Percentiles rank a stretch among this genome's conserved stretches.
These are phyloP conservation scores for Phataginus tetradactyla DNA, from an alignment of 2,797 vertebrate species.

Conservation along the genomic window DNA sequence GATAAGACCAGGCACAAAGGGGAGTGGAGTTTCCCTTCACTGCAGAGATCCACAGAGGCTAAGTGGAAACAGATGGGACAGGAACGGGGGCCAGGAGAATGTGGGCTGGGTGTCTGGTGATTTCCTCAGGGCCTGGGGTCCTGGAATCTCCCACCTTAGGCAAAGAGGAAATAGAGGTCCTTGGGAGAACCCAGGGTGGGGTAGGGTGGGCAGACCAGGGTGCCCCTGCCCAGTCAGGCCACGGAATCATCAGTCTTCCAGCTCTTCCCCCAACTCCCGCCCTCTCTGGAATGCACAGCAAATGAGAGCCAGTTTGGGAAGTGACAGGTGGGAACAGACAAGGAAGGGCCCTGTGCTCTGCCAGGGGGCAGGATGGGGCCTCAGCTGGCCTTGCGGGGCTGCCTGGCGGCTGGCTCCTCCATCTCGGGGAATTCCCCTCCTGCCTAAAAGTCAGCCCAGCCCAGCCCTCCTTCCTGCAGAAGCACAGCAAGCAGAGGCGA, in stretches of 20 bases:
- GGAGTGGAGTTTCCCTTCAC: neutral
- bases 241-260: neutral
- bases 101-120: neutral
- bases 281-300: slow-evolving; percentile 33
- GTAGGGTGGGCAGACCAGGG: neutral
- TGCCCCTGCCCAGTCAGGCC: neutral
- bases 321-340: slow-evolving; percentile 65
- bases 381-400: slow-evolving; percentile 82
- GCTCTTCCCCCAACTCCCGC: neutral
- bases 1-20: neutral
- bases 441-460: slow-evolving; percentile 85
- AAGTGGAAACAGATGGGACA: slow-evolving; percentile 32
- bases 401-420: slow-evolving; percentile 83
- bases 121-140: neutral
- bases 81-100: neutral
- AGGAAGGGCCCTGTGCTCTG: slow-evolving; percentile 71
- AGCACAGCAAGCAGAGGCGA: slow-evolving; percentile 56
- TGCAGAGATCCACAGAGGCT: neutral
- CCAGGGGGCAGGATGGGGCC: slow-evolving; percentile 78
- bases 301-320: slow-evolving; percentile 44
- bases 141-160: slow-evolving; percentile 66
- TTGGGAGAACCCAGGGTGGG: neutral
- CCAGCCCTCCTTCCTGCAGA: slow-evolving; percentile 82
- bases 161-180: slow-evolving; percentile 33
- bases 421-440: slow-evolving; percentile 88